These are phyloP conservation scores for Spea multiplicata DNA, from an alignment of 2,113 vertebrate genomes.

Conservation along the genomic window DNA sequence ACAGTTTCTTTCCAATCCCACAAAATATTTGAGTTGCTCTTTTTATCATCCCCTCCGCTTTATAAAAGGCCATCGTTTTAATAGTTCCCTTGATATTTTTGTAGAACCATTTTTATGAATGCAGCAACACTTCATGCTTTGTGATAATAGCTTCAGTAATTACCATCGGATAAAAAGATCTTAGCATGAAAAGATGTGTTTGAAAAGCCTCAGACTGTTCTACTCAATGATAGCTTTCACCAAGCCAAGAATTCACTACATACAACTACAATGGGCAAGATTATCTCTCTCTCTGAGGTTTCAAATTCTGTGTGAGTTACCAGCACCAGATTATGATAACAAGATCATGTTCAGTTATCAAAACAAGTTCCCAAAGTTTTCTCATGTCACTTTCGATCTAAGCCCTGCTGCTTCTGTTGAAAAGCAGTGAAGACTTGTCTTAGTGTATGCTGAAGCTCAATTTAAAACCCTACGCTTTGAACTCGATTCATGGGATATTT, in stretches of 20 bases:
- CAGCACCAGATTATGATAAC: slow-evolving; percentile 94
- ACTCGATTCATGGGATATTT: slow-evolving; percentile 99
- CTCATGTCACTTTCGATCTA: slow-evolving; percentile 95
- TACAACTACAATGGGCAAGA: slow-evolving; percentile 89
- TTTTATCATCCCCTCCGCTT: slow-evolving; percentile 19
- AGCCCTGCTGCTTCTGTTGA: slow-evolving; percentile 71
- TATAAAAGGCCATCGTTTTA: slow-evolving; percentile 32
- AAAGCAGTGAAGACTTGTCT: slow-evolving; percentile 64
- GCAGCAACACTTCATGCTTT: slow-evolving; percentile 61
- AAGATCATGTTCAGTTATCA: slow-evolving; percentile 96
- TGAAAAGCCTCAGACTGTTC: slow-evolving; percentile 80
- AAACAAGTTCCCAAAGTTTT: slow-evolving; percentile 98
- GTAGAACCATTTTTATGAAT: slow-evolving; percentile 36
- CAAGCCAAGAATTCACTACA: slow-evolving; percentile 86
- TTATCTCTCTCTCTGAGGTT: slow-evolving; percentile 86
- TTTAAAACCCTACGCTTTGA: slow-evolving; percentile 92
- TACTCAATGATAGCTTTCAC: slow-evolving; percentile 78
- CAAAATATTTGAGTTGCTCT: slow-evolving; percentile 35
- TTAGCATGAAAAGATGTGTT: slow-evolving; percentile 80
- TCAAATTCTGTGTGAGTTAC: slow-evolving; percentile 87
- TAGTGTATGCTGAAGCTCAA: slow-evolving; percentile 80
- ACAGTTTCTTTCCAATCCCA: neutral
- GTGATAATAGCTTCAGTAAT: slow-evolving; percentile 78
- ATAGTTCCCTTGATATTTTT: slow-evolving; percentile 33
- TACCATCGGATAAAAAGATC: slow-evolving; percentile 86